Evolutionary conservation across 2,113 vertebrate species (phyloP).

Genomic region (Syngnathus scovelli): DNA sequence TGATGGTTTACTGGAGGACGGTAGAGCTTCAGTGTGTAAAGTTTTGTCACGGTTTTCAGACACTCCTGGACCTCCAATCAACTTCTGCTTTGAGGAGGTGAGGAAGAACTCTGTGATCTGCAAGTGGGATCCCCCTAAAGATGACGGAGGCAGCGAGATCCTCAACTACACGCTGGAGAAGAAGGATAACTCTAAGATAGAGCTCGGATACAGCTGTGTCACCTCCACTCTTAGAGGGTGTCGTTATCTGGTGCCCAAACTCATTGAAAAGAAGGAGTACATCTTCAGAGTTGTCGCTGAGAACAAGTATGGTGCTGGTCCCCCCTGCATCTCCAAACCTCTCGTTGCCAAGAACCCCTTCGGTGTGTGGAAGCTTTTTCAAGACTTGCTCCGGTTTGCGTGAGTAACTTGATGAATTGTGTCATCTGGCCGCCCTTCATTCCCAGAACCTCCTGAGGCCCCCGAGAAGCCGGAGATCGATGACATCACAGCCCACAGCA

Average conservation of each 20-base stretch:
- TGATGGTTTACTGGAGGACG: neutral
- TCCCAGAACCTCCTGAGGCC: conserved; percentile 85
- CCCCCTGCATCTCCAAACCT: conserved; percentile 85
- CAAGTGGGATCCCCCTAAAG: conserved; percentile 92
- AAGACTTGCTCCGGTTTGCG: neutral
- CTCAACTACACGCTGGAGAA: conserved; percentile 92
- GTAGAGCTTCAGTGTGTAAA: neutral
- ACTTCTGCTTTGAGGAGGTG: conserved; percentile 88
- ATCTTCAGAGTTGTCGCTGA: conserved; percentile 91
- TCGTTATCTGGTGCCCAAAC: conserved; percentile 85
- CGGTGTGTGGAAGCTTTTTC: conserved; percentile 64
- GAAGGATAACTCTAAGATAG: conserved; percentile 93
- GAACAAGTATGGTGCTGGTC: conserved; percentile 87
- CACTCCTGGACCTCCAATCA: conserved; percentile 84
- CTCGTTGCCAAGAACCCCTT: conserved; percentile 91
- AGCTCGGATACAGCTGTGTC: conserved; percentile 85
- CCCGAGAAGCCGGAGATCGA: conserved; percentile 88
- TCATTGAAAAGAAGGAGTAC: conserved; percentile 96
- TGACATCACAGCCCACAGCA: conserved; percentile 81
- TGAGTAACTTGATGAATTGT: neutral
- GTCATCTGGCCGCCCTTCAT: neutral
- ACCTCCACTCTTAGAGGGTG: conserved; percentile 86
- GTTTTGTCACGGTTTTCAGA: conserved; percentile 64
- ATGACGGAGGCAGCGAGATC: conserved; percentile 96
- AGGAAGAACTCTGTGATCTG: conserved; percentile 89